Evolutionary conservation across 2,888 invertebrate genomes (phyloP).

Genomic region (Vandiemenella viatica): DNA sequence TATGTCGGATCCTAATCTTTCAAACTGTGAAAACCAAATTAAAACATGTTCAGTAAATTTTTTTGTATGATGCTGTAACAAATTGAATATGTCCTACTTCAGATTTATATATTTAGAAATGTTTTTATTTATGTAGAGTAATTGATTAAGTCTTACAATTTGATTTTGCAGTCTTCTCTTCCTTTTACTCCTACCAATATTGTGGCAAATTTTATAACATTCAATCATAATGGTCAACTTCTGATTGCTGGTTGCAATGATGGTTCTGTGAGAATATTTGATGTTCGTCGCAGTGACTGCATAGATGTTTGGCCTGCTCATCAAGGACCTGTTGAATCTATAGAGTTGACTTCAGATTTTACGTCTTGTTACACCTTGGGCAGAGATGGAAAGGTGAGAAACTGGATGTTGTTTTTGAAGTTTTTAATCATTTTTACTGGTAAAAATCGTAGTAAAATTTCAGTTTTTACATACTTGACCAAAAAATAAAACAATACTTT

Average conservation of each 20-base stretch:
- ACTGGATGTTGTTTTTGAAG: too few relatives aligned
- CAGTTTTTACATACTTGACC: too few relatives aligned
- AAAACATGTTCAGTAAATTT: too few relatives aligned
- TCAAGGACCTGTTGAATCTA: constrained; percentile 35
- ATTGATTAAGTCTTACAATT: too few relatives aligned
- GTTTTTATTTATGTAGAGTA: too few relatives aligned
- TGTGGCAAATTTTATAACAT: constrained; percentile 34
- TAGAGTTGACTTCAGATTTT: constrained; percentile 38
- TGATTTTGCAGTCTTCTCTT: neutral
- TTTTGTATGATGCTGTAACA: too few relatives aligned
- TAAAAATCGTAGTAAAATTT: too few relatives aligned
- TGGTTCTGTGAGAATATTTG: constrained; percentile 39
- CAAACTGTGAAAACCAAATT: too few relatives aligned
- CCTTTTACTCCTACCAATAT: neutral
- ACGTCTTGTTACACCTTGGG: constrained; percentile 40
- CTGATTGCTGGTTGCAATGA: constrained; percentile 40
- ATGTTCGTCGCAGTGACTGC: constrained; percentile 36
- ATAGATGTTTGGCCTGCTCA: constrained; percentile 39
- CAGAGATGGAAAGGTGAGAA: constrained; percentile 36
- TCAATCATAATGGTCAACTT: constrained; percentile 43
- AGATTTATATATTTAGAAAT: too few relatives aligned
- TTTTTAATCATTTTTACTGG: neutral
- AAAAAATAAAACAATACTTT: too few relatives aligned
- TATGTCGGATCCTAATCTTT: too few relatives aligned
- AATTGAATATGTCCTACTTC: too few relatives aligned